These are phyloP conservation scores for Rhegmatorhina hoffmannsi DNA, from an alignment of 2,113 vertebrate genomes.

Conservation along the genomic window DNA sequence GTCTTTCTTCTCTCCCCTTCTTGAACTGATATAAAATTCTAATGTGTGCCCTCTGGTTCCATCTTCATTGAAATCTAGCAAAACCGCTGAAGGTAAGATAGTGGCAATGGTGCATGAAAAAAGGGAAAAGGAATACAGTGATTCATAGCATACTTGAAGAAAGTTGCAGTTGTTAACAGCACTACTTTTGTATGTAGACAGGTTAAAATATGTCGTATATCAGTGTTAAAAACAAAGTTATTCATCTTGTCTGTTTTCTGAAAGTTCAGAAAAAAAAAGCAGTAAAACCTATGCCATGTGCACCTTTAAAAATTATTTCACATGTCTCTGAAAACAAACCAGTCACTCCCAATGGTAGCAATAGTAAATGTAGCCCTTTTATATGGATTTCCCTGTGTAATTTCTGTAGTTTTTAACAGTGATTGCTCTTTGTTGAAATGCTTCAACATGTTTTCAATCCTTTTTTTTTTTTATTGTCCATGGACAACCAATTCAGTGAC, in stretches of 20 bases:
- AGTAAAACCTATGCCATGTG: conserved; percentile 47
- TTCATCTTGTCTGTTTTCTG: conserved; percentile 72
- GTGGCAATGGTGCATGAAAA: conserved; percentile 87
- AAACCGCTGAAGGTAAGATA: conserved; percentile 86
- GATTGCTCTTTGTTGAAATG: neutral
- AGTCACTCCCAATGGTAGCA: neutral
- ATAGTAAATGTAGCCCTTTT: neutral
- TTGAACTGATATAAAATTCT: conserved; percentile 88
- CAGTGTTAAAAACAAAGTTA: conserved; percentile 77
- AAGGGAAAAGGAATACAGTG: conserved; percentile 74
- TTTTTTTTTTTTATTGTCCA: neutral
- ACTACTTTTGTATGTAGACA: conserved; percentile 76
- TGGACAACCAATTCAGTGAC: neutral
- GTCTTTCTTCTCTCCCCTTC: conserved; percentile 82
- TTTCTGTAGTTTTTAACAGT: neutral
- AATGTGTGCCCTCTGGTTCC: conserved; percentile 85
- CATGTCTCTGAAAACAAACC: conserved; percentile 17
- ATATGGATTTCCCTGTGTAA: neutral
- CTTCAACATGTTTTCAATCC: conserved; percentile 11
- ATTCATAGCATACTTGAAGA: conserved; percentile 80
- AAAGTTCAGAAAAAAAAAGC: conserved; percentile 56
- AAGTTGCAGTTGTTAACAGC: conserved; percentile 81
- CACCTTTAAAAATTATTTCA: conserved; percentile 55
- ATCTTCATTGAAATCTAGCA: conserved; percentile 83
- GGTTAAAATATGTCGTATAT: conserved; percentile 79